Percentiles rank a stretch among this genome's conserved stretches.
Evolutionary conservation across 92 coral and sea anemone species (phyloP).

Genomic region (Parazoanthus swiftii): DNA sequence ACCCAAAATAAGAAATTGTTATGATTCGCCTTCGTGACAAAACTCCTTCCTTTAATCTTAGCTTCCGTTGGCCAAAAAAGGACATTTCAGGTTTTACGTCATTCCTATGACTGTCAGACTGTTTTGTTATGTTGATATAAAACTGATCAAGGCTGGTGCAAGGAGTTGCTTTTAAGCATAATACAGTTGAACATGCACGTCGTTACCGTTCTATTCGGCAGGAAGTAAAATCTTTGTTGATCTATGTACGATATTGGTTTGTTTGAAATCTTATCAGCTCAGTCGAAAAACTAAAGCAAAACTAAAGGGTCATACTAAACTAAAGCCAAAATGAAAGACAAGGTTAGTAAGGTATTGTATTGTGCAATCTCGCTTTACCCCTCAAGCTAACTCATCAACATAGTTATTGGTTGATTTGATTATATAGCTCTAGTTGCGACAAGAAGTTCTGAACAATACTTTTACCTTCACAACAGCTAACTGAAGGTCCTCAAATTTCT

Average conservation of each 20-base stretch:
- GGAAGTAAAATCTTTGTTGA: too few relatives aligned
- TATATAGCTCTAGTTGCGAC: too few relatives aligned
- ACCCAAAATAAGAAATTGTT: not conserved
- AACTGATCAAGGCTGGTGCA: not conserved
- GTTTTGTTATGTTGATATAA: not conserved
- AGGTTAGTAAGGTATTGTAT: not conserved
- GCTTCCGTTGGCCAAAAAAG: not conserved
- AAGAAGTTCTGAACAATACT: too few relatives aligned
- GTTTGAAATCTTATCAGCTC: too few relatives aligned
- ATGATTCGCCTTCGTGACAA: not conserved
- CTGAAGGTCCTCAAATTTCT: too few relatives aligned
- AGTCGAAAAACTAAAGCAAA: too few relatives aligned
- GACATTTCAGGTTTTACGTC: not conserved
- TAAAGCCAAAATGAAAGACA: not conserved
- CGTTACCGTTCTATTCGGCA: not conserved
- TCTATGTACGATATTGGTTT: too few relatives aligned
- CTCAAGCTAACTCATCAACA: too few relatives aligned
- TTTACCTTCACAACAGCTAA: too few relatives aligned
- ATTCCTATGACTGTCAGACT: not conserved
- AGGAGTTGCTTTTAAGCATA: not conserved
- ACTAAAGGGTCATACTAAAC: not conserved
- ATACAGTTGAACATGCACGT: not conserved
- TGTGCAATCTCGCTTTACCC: not conserved
- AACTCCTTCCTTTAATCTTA: too few relatives aligned
- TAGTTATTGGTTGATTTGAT: too few relatives aligned